Conservation (phyloP, 2,888 invertebrate genomes). For the Sthenelais limicola region DNA sequence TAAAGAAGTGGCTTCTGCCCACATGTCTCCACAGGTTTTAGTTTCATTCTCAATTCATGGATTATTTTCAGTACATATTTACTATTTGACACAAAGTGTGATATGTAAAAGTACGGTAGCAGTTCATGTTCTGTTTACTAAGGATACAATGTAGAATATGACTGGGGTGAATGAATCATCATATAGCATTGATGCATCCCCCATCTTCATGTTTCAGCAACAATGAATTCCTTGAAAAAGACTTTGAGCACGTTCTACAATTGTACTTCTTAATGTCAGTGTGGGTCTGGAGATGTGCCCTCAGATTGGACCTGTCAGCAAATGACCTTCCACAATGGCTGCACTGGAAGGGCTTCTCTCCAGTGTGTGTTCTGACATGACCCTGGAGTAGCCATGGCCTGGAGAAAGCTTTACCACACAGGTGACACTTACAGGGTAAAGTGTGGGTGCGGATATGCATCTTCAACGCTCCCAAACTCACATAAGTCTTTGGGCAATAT, state of each 20-base stretch:
- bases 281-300: conserved; percentile 97
- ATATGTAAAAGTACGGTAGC: too few relatives aligned
- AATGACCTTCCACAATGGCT: conserved; percentile 95
- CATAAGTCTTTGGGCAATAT: conserved; percentile 96
- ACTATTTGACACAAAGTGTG: too few relatives aligned
- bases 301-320: conserved; percentile 94
- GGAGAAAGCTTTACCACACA: conserved; percentile 97
- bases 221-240: conserved; percentile 96
- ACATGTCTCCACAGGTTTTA: too few relatives aligned
- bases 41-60: too few relatives aligned
- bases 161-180: too few relatives aligned
- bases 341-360: conserved; percentile 97
- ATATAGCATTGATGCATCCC: conserved; percentile 79
- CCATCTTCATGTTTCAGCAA: conserved; percentile 93
- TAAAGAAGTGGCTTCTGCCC: too few relatives aligned
- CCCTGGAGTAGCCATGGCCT: conserved; percentile 98
- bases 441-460: conserved; percentile 99
- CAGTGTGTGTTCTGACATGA: conserved; percentile 97
- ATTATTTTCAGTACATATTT: too few relatives aligned
- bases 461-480: conserved; percentile 94
- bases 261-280: conserved; percentile 99
- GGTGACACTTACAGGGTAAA: conserved; percentile 94
- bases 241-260: conserved; percentile 92
- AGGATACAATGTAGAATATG: too few relatives aligned
- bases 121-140: too few relatives aligned